phyloP scores from a whole-genome alignment of 30 jellyfish, hydroid and myxozoan species.

The Turritopsis rubra region DNA sequence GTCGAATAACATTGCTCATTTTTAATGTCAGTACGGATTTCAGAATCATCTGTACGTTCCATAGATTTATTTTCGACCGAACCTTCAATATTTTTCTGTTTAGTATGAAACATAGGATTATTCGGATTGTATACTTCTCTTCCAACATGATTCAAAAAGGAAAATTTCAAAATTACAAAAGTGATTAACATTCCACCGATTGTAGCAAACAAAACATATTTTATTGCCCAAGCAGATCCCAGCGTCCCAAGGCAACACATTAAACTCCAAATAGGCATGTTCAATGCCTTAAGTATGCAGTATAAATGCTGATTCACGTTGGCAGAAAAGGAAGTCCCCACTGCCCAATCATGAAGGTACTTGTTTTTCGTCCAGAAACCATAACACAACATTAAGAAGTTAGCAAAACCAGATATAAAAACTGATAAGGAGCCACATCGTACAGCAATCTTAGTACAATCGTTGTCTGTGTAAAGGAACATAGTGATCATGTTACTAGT shows the following conservation, averaged over 20 bases:
- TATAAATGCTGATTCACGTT: conserved; percentile 13
- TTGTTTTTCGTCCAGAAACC: conserved; percentile 7
- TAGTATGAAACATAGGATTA: neutral
- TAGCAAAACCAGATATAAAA: conserved; percentile 16
- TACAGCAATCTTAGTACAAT: conserved; percentile 12
- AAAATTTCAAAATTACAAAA: conserved; percentile 12
- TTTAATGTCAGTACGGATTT: neutral
- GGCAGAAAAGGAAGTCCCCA: neutral
- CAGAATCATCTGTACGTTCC: neutral
- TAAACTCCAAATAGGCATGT: conserved; percentile 30
- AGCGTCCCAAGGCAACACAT: conserved; percentile 18
- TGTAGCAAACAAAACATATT: neutral
- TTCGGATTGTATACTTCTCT: neutral
- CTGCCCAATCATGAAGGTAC: conserved; percentile 28
- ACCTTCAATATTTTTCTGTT: neutral
- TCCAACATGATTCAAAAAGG: conserved; percentile 31
- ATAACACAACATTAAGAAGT: conserved; percentile 11
- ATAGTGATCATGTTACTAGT: conserved; percentile 23
- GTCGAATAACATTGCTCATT: neutral
- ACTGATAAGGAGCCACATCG: conserved; percentile 26
- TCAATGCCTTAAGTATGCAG: conserved; percentile 12
- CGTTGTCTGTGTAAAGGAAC: neutral
- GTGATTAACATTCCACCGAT: conserved; percentile 3
- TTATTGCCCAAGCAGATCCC: conserved; percentile 10
- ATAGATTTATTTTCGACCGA: neutral